A percentile compares a stretch with the other conserved stretches of the same genome.
Evolutionary conservation across 2,113 vertebrate species (phyloP).

Genomic region (Rhynchomys soricoides): DNA sequence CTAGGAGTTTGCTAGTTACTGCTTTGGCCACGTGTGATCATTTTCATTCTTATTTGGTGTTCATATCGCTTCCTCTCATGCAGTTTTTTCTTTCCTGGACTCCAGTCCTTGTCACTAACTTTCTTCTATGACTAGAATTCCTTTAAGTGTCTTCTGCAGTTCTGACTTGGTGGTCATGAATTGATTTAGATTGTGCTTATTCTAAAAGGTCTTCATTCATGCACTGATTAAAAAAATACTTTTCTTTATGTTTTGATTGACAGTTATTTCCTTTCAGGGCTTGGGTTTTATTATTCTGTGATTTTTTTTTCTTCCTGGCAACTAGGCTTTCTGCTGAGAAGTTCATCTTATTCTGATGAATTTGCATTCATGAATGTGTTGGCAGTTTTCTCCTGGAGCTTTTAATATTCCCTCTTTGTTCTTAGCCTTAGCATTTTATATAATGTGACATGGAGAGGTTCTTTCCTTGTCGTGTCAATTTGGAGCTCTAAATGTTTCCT

Average conservation of each 20-base stretch:
- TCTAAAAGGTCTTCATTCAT: constrained; percentile 2
- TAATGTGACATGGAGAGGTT: not conserved
- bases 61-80: not conserved
- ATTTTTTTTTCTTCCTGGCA: constrained; percentile 15
- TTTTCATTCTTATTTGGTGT: not conserved
- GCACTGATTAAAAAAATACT: not conserved
- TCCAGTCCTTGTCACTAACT: not conserved
- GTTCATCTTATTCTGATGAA: constrained; percentile 16
- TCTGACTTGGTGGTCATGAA: not conserved
- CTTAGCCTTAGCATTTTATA: not conserved
- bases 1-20: not conserved
- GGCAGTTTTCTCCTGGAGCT: constrained; percentile 8
- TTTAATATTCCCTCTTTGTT: constrained; percentile 8
- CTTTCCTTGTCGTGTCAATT: not conserved
- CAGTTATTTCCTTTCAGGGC: constrained; percentile 7
- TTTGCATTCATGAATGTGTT: constrained; percentile 16
- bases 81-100: not conserved
- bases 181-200: not conserved
- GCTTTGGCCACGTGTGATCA: not conserved
- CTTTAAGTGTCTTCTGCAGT: not conserved
- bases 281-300: not conserved
- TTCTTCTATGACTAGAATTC: not conserved
- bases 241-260: constrained; percentile 22
- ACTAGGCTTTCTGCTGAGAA: constrained; percentile 16
- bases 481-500: not conserved